These are phyloP conservation scores for Leguminivora glycinivorella DNA, from an alignment of 1,140 invertebrate genomes.

Conservation along the genomic window DNA sequence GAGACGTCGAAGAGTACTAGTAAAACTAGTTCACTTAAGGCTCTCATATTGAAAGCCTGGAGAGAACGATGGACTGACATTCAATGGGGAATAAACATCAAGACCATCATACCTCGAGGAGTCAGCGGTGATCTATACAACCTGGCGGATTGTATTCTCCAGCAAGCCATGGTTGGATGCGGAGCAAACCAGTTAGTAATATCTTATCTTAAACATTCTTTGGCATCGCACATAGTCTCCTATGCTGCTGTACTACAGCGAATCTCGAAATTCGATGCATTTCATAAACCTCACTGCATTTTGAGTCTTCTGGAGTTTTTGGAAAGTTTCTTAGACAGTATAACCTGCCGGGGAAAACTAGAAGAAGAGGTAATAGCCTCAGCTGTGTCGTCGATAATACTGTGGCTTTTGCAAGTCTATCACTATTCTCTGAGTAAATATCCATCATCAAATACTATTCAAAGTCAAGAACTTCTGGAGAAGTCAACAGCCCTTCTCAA, in stretches of 20 bases:
- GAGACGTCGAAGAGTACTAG: conserved; percentile 87
- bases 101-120: conserved; percentile 91
- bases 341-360: conserved; percentile 86
- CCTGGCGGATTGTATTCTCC: conserved; percentile 94
- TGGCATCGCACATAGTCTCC: conserved; percentile 93
- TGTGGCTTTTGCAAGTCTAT: conserved; percentile 91
- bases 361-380: conserved; percentile 89
- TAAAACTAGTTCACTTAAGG: conserved; percentile 92
- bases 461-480: conserved; percentile 83
- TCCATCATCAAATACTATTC: conserved; percentile 73
- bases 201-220: conserved; percentile 94
- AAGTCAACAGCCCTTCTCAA: conserved; percentile 85
- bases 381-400: conserved; percentile 86
- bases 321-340: conserved; percentile 86
- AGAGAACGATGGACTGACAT: conserved; percentile 96
- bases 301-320: conserved; percentile 91
- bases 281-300: conserved; percentile 93
- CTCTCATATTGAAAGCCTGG: conserved; percentile 93
- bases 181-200: conserved; percentile 94
- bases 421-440: conserved; percentile 80
- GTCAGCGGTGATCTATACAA: conserved; percentile 95
- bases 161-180: conserved; percentile 94
- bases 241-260: conserved; percentile 92
- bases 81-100: conserved; percentile 97
- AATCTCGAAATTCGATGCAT: conserved; percentile 93